Evolutionary conservation across 1,140 invertebrate species (phyloP), one percentile per base, ranked within the genome.

Genomic region (Bombus cullumanus): DNA sequence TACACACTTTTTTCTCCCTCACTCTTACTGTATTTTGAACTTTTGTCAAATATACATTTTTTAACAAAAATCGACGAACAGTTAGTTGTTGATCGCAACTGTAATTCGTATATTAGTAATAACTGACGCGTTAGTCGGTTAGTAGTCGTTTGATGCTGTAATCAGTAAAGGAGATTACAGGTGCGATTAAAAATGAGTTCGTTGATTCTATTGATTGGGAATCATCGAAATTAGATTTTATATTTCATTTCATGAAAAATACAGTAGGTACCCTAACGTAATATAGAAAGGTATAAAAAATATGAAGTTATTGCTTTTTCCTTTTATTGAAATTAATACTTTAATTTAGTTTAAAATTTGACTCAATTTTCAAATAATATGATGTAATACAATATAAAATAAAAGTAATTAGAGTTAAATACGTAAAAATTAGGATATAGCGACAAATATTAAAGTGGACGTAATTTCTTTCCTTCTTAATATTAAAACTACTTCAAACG

Each of bases 161-260:
- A 57, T 62, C 62, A n/a, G 34, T 72, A 43, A 71, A 41, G 25
- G 28, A 83, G 73, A 87, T 53, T 62, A 43, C 68, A 43, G 12
- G 28, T 79, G 75, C 47, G 64, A 83, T 87, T 87, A 87, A 87
- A 57, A 80, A 83, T 75, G 69, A 81, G 13, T 37, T 43, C 9
- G 15, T 39, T 22, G 69, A 0, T 28, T 31, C 31, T n/a, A 12
- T 25, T 1, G 39, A 73, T 34, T 31, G 43, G 43, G 73, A 74
- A 74, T 43, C 73, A 53, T 74, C 43, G 72, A 53, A 74, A 25
- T 53, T 47, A 9, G 1, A 47, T 34, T 53, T 31, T 53, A 25
- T 53, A 18, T 12, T 47, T n/a, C 9, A 6, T 25, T 43, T 41
- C 6, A 15, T n/a, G 22, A 74, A 74, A 28, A 28, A 66, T 18